Base-by-base conservation (phyloP, 2,113 vertebrate species). In the Entomyzon cyanotis region DNA sequence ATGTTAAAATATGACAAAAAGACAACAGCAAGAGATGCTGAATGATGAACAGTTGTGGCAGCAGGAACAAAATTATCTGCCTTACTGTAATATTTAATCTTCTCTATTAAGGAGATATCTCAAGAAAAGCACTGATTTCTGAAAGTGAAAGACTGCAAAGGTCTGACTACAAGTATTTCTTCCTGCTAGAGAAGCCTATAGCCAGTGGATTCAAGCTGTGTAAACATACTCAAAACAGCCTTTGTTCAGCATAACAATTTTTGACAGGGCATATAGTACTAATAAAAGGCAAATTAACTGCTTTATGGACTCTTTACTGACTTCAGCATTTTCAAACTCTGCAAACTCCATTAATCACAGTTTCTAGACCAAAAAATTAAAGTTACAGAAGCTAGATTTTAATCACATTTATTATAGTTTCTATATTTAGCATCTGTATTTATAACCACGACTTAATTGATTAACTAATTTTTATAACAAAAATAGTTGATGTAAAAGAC, bases 201-300 rank as follows among this genome's bases (percentile, higher is more conserved):
- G 31, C 7, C n/a, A 74, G 33, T 52, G 33, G 15, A 56, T 65
- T 85, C 21, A 73, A 0, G 3, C 15, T 59, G 12, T 24, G 25
- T 10, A 39, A 71, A 47, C 33, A 41, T 52, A 37, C 15, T 67
- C 27, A 28, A 15, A 41, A 42, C 21, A 77, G 15, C 20, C 41
- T 74, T 71, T 68, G 18, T 80, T 91, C 55, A 68, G 37, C 50
- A n/a, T 28, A 89, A 89, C 19, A 46, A 35, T 41, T 41, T 91
- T 87, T 92, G 65, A 73, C 46, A 74, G 33, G 28, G 12, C 31
- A 46, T 74, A 82, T 9, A 87, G 47, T 62, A 68, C 44, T 74
- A 87, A 74, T 78, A 92, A 87, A 90, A 92, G 28, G 5, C 22
- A 94, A 82, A 91, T 92, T 92, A 73, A 80, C 53, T 82, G 19